Percentiles rank a stretch among this genome's conserved stretches.
These are phyloP conservation scores for Rhopalosiphum nymphaeae DNA, from an alignment of 2,888 invertebrate genomes.

Conservation along the genomic window DNA sequence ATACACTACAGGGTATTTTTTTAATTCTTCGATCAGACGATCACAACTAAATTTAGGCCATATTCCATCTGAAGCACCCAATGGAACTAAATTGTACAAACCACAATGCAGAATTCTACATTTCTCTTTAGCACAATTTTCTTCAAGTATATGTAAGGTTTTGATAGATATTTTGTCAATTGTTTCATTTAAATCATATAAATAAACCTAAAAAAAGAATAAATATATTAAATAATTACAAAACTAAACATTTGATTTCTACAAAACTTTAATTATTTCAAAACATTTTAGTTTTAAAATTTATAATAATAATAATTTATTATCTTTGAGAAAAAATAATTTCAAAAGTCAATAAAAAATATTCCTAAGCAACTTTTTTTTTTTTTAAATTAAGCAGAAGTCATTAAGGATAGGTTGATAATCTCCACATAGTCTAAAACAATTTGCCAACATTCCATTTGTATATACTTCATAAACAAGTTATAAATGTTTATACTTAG, in stretches of 20 bases:
- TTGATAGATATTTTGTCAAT: background rate
- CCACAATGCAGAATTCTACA: constrained; percentile 33
- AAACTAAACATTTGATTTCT: background rate
- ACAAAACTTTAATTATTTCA: background rate
- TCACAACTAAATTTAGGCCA: constrained; percentile 60
- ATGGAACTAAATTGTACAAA: constrained; percentile 33
- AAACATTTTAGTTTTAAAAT: background rate
- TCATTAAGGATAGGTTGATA: background rate
- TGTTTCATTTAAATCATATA: constrained; percentile 43
- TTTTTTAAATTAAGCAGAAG: background rate
- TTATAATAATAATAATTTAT: background rate
- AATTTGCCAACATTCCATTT: background rate
- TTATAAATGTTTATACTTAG: background rate
- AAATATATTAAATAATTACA: constrained; percentile 70
- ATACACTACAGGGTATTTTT: constrained; percentile 65
- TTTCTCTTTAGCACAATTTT: constrained; percentile 36
- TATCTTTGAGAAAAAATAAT: background rate
- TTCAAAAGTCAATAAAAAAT: background rate
- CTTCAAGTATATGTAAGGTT: constrained; percentile 36
- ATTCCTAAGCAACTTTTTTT: background rate
- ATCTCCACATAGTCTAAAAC: background rate
- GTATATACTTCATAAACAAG: background rate
- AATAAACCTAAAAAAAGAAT: constrained; percentile 12
- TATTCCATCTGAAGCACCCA: constrained; percentile 26
- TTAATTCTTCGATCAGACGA: constrained; percentile 49